Percentiles rank a stretch among this genome's conserved stretches.
Evolutionary conservation across 2,113 vertebrate species (phyloP).

Genomic region (Odontesthes bonariensis): DNA sequence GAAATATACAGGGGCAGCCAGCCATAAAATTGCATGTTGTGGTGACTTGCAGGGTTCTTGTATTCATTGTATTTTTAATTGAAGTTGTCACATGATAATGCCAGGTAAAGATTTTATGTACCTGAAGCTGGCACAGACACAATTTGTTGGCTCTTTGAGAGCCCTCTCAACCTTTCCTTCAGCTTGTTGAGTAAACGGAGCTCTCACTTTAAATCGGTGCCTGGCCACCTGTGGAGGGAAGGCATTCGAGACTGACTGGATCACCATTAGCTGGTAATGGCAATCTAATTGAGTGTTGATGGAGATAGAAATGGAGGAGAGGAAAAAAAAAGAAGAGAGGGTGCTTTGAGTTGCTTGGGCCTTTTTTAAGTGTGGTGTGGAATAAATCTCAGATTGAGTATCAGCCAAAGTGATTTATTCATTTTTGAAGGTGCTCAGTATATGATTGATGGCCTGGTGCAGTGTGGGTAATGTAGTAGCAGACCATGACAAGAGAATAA

Average conservation of each 20-base stretch:
- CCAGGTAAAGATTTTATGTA: no score
- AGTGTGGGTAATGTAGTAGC: constrained; percentile 74
- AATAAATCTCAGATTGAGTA: constrained; percentile 52
- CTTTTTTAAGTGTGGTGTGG: constrained; percentile 53
- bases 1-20: no score
- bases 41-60: no score
- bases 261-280: constrained; percentile 68
- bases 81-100: no score
- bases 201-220: constrained; percentile 63
- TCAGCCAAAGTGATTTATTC: constrained; percentile 67
- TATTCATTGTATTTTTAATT: no score
- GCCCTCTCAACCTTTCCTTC: not conserved
- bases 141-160: not conserved
- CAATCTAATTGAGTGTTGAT: constrained; percentile 64
- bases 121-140: no score
- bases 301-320: constrained; percentile 24
- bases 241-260: constrained; percentile 33
- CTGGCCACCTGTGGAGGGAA: constrained; percentile 55
- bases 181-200: constrained; percentile 27
- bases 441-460: constrained; percentile 72
- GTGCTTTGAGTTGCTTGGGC: constrained; percentile 33
- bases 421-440: constrained; percentile 43
- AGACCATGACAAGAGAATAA: constrained; percentile 59
- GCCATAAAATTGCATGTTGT: no score
- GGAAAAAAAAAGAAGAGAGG: not conserved